phyloP scores from a whole-genome alignment of 2,888 invertebrate species.

The Pachycephus smyrnensis region DNA sequence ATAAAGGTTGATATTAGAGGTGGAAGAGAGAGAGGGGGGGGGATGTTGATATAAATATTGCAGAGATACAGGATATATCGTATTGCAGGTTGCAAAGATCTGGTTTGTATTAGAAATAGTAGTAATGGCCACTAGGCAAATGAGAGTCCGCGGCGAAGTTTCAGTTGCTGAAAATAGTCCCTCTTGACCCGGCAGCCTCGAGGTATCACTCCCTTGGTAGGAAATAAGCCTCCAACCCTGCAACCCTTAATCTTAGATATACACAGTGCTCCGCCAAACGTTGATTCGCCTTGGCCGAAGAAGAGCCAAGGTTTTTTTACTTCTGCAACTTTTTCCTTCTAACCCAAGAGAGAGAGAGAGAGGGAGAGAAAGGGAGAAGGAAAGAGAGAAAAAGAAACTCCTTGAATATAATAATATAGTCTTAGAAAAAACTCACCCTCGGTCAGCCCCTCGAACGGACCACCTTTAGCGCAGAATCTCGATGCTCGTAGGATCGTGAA shows the following conservation, averaged over 20 bases:
- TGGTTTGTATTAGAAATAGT: not conserved
- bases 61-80: not conserved
- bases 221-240: not conserved
- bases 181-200: not conserved
- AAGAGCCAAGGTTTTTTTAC: not conserved
- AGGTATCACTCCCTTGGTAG: not conserved
- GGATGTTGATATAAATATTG: not conserved
- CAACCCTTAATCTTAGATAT: not conserved
- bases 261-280: not conserved
- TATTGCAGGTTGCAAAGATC: not conserved
- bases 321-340: not conserved
- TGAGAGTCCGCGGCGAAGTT: not conserved
- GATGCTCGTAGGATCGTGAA: constrained; percentile 86
- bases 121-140: not conserved
- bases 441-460: constrained; percentile 76
- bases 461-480: constrained; percentile 81
- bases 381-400: not conserved
- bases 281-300: not conserved
- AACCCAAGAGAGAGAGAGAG: not conserved
- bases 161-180: not conserved
- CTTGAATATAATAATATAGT: not conserved
- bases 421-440: constrained; percentile 72
- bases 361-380: too few relatives aligned
- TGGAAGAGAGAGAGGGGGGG: not conserved
- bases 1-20: not conserved